Evolutionary conservation across 2,797 vertebrate genomes (phyloP), one percentile per base, ranked within the genome.

Genomic region (Galaxias olidus): DNA sequence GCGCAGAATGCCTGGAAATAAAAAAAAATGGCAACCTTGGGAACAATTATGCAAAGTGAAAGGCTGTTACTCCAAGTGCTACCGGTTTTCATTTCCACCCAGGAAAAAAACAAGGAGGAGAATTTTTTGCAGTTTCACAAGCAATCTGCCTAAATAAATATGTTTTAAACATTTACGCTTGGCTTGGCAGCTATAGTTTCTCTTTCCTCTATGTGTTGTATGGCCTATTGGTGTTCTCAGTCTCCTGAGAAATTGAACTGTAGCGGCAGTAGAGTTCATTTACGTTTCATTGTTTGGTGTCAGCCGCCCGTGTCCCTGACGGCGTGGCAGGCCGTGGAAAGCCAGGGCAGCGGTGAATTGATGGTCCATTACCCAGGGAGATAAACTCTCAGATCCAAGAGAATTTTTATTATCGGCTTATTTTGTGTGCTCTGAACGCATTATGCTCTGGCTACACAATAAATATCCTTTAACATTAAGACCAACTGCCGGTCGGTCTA

Each of bases 11-110:
- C 78, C 71, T 82, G 75, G 77, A 89, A 89, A 86, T 85, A 87
- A 88, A 48, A 67, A n/a, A 87, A 88, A 89, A 89, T 79, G 75
- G 84, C 84, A 90, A 90, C 87, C 87, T 89, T 86, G 88, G 87
- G 87, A 90, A 88, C 87, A 89, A 89, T 90, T 91, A 89, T 88
- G 86, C 82, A 91, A 91, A 90, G 75, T 87, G 75, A 90, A 91
- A 77, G 64, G 77, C 46, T 82, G 87, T 90, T 87, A 88, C 84
- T 87, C 83, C 80, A 83, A 89, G 82, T 85, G 90, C 91, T 91
- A 91, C 90, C 90, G 88, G 77, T 89, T 90, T 87, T 86, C 85
- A 79, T 81, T 87, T 90, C 81, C 74, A 75, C 75, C 78, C 83
- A 86, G 66, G 64, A 63, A 71, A 61, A 72, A 77, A 78, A n/a